Evolutionary conservation across 2,797 vertebrate species (phyloP).

Genomic region (Cossypha dichroa): DNA sequence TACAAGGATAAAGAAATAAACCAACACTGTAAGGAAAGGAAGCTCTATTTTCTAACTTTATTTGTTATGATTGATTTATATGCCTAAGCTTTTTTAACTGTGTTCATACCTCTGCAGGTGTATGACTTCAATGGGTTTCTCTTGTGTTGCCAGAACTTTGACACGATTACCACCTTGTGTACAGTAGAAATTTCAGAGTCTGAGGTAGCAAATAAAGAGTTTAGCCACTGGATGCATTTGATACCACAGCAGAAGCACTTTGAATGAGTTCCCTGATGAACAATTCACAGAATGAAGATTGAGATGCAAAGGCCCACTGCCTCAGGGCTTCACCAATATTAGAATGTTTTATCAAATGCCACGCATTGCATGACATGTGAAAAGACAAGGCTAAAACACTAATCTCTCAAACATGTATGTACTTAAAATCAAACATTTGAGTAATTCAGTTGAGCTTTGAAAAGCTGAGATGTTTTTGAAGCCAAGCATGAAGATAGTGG

Average conservation of each 20-base stretch:
- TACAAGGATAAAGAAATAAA: background rate
- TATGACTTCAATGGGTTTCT: background rate
- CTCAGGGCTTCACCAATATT: background rate
- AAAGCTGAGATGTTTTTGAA: background rate
- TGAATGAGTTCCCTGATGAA: background rate
- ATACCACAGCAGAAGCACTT: background rate
- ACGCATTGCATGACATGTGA: background rate
- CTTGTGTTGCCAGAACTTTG: background rate
- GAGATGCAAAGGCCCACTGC: background rate
- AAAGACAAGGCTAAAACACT: background rate
- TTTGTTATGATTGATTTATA: background rate
- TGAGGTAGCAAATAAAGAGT: background rate
- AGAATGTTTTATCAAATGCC: background rate
- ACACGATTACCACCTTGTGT: background rate
- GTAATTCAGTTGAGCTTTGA: background rate
- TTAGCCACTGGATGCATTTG: background rate
- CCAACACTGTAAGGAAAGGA: background rate
- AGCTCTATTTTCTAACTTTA: background rate
- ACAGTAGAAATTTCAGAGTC: background rate
- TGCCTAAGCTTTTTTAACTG: background rate
- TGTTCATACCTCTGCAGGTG: background rate
- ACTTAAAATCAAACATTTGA: background rate
- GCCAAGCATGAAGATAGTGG: background rate
- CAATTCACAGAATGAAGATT: background rate
- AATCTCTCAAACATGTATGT: background rate